phyloP scores from a whole-genome alignment of 2,113 vertebrate species.

The Indicator indicator region DNA sequence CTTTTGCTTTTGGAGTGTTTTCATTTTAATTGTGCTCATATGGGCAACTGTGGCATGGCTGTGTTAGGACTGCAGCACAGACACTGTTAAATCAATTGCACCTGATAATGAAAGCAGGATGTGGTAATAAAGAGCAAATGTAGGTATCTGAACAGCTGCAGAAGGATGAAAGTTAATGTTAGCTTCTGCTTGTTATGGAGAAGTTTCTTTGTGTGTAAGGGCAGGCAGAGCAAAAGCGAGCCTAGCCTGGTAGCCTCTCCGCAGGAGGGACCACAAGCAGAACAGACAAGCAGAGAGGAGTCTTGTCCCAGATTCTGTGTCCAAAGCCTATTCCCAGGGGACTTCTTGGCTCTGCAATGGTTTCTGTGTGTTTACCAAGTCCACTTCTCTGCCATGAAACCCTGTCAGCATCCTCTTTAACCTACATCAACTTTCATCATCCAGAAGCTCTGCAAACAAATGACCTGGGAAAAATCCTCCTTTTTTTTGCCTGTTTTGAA shows the following conservation, averaged over 20 bases:
- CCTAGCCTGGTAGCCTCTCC: not conserved
- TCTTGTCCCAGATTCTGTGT: not conserved
- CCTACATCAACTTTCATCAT: not conserved
- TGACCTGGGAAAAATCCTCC: not conserved
- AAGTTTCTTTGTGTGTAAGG: not conserved
- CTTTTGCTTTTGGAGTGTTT: not conserved
- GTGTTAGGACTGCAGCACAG: not conserved
- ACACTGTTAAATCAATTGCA: not conserved
- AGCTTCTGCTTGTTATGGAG: not conserved
- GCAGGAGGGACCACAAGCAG: not conserved
- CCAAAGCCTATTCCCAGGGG: not conserved
- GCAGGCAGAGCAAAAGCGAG: not conserved
- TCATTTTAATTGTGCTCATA: not conserved
- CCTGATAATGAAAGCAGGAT: not conserved
- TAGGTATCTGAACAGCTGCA: not conserved
- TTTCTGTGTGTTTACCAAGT: not conserved
- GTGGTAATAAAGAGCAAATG: not conserved
- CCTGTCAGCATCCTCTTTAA: not conserved
- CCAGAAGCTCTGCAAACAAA: not conserved
- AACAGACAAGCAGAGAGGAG: not conserved
- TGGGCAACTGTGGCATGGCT: not conserved
- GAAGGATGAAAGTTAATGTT: not conserved
- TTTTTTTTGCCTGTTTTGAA: not conserved
- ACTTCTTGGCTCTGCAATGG: not conserved
- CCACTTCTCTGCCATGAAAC: not conserved